A percentile compares a stretch with the other conserved stretches of the same genome.
Conservation (phyloP, 2,797 vertebrate genomes). For the Liasis olivaceus region DNA sequence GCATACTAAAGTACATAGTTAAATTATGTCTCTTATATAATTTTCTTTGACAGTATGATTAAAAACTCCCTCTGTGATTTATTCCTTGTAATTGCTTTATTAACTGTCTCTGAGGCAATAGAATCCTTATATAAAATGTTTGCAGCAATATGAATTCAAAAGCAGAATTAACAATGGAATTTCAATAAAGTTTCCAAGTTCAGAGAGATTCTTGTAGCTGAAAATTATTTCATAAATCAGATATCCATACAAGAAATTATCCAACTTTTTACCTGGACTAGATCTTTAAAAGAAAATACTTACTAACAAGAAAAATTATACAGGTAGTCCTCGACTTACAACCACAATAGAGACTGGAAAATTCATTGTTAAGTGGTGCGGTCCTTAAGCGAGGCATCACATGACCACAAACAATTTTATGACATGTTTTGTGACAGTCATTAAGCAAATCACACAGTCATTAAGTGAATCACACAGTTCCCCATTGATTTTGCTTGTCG, state of each 20-base stretch:
- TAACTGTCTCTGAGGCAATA: neutral
- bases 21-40: neutral
- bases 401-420: too few species aligned
- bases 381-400: too few species aligned
- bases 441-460: too few species aligned
- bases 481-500: too few species aligned
- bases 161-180: neutral
- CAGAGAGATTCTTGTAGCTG: neutral
- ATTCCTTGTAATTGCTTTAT: neutral
- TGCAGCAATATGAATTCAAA: neutral
- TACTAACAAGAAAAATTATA: fast-evolving
- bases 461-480: too few species aligned
- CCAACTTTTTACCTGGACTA: neutral
- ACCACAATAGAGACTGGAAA: too few species aligned
- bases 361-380: too few species aligned
- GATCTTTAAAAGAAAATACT: neutral
- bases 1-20: neutral
- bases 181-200: slow-evolving; percentile 1
- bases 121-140: neutral
- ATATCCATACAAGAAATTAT: neutral
- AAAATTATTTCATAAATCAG: neutral
- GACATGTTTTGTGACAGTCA: too few species aligned
- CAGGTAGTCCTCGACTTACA: neutral
- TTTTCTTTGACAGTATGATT: neutral
- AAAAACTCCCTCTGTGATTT: slow-evolving; percentile 6